Conservation (phyloP, 2,888 invertebrate species). For the Notodonta ziczac region DNA sequence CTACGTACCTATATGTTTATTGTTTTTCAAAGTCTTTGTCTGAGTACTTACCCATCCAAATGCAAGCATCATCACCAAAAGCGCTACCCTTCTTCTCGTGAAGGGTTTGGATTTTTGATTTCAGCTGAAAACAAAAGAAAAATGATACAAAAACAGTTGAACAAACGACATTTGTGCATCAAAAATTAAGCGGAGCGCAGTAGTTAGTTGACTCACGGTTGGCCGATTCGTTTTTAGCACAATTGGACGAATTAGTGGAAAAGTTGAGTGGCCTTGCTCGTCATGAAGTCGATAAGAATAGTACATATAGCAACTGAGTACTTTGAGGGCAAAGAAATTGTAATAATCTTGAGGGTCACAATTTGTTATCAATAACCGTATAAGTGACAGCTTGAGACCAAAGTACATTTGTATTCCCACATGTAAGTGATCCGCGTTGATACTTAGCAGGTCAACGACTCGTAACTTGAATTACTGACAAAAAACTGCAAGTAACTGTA, state of each 20-base stretch:
- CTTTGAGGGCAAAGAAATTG: constrained; percentile 12
- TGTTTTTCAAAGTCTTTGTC: too few relatives aligned
- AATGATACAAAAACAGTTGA: neutral
- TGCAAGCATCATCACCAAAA: too few relatives aligned
- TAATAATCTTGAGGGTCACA: constrained; percentile 22
- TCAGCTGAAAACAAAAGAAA: neutral
- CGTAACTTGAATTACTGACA: constrained; percentile 6
- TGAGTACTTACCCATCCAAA: too few relatives aligned
- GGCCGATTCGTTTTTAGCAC: constrained; percentile 29
- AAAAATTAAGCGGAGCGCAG: constrained; percentile 4
- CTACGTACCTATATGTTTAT: too few relatives aligned
- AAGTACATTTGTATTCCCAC: constrained; percentile 52
- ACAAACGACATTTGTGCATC: neutral
- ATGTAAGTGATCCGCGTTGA: constrained; percentile 52
- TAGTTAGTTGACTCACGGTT: constrained; percentile 33
- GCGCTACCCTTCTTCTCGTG: too few relatives aligned
- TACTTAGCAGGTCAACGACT: constrained; percentile 31
- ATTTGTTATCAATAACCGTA: constrained; percentile 44
- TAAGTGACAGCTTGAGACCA: constrained; percentile 49
- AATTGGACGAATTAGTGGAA: constrained; percentile 44
- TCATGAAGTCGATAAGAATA: constrained; percentile 12
- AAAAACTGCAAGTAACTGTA: neutral
- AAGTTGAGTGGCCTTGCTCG: constrained; percentile 37
- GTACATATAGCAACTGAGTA: too few relatives aligned
- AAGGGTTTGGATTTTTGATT: too few relatives aligned